Conservation (phyloP, 2,113 vertebrate species). For the Empidonax traillii region DNA sequence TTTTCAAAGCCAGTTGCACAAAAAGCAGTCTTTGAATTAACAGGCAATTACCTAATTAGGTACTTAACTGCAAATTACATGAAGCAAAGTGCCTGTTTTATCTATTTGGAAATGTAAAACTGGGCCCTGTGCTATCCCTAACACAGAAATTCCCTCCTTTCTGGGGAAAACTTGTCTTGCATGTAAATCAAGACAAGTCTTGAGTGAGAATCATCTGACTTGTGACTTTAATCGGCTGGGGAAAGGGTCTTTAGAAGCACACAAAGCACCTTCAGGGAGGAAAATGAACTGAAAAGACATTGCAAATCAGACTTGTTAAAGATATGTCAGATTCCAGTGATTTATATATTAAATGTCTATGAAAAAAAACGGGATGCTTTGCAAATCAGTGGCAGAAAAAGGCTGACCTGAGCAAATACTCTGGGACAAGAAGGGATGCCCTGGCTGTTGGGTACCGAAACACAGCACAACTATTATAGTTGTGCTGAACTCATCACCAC, state of each 20-base stretch:
- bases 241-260: not conserved
- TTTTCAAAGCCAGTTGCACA: not conserved
- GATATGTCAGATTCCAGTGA: not conserved
- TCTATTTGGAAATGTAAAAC: not conserved
- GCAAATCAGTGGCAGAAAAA: not conserved
- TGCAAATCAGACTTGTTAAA: not conserved
- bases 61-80: slow-evolving; percentile 13
- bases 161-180: not conserved
- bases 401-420: not conserved
- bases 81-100: not conserved
- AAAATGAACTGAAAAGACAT: not conserved
- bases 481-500: not conserved
- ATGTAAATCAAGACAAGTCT: not conserved
- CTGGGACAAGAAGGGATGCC: not conserved
- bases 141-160: not conserved
- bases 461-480: fast-evolving
- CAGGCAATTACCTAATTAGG: slow-evolving; percentile 40
- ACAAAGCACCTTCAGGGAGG: not conserved
- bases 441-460: not conserved
- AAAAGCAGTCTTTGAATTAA: slow-evolving; percentile 19
- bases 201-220: not conserved
- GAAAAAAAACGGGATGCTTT: not conserved
- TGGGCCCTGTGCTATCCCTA: not conserved
- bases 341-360: not conserved
- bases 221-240: fast-evolving